Evolutionary conservation across 2,113 vertebrate genomes (phyloP), one percentile per base, ranked within the genome.

Genomic region (Cisticola juncidis): DNA sequence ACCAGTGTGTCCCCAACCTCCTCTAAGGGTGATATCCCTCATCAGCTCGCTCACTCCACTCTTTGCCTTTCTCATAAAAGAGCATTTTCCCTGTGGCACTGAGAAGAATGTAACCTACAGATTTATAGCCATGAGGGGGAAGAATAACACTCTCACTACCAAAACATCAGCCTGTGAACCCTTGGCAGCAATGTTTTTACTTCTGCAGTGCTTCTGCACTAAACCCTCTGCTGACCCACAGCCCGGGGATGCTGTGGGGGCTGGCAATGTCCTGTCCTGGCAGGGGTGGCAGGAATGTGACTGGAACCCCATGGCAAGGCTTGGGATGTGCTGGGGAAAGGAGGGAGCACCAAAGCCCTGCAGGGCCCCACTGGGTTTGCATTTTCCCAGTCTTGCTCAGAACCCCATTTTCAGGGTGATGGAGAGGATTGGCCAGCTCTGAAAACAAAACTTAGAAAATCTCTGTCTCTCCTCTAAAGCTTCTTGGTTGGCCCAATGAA

Each of bases 401-500:
- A 81, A 51, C 33, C 11, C 29, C 1, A 0, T 42, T 2, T 5
- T 65, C 65, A 53, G 77, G 22, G 21, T 8, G 2, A 16, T 44
- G 35, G 48, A 77, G 45, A 81, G 23, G 56, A 14, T 14, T 64
- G 79, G 58, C 60, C 89, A 89, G 72, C 44, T 68, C 86, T 44
- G 78, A 53, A 47, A 77, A 82, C 80, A 64, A 48, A 89, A 71
- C 26, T 13, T 57, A 73, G 38, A 65, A 92, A 78, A 78, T 22
- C 57, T 4, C 23, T 28, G 26, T 38, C 15, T 54, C 70, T 66
- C 56, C 72, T 62, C 50, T 57, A 35, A 47, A 69, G 60, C 47
- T 77, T 80, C 68, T 54, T 40, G n/a, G 36, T 72, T 88, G 73
- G 74, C 62, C 81, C 78, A 86, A 93, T 69, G 73, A 72, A 94